Evolutionary conservation across 2,113 vertebrate species (phyloP).

Genomic region (Anas platyrhynchos): DNA sequence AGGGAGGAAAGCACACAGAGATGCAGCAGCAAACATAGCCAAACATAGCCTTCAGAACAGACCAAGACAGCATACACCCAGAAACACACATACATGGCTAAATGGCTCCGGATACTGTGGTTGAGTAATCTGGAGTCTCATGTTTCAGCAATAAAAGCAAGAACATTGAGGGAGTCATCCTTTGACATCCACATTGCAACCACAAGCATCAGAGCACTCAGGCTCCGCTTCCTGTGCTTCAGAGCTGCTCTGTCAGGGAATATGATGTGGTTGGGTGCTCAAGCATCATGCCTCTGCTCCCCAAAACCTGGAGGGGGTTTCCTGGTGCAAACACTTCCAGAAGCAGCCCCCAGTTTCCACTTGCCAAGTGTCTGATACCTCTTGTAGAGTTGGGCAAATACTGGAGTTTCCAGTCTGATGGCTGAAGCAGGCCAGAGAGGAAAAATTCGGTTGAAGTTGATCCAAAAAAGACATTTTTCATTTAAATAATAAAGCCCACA

Average conservation of each 20-base stretch:
- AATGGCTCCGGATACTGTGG: background rate
- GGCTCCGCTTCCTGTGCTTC: background rate
- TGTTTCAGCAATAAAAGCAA: background rate
- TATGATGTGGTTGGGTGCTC: too few relatives aligned
- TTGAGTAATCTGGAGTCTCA: rapidly evolving
- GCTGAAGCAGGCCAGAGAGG: background rate
- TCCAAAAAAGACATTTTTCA: background rate
- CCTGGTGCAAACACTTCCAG: background rate
- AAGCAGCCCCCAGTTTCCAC: rapidly evolving
- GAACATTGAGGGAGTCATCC: background rate
- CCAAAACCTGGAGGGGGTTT: background rate
- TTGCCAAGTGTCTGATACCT: background rate
- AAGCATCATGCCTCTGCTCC: background rate
- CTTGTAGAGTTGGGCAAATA: background rate
- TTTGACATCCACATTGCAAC: background rate
- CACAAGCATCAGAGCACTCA: background rate
- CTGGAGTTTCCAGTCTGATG: background rate
- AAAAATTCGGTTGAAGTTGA: background rate
- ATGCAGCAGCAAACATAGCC: background rate
- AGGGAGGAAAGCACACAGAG: background rate
- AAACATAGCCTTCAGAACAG: background rate
- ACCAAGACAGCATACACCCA: rapidly evolving
- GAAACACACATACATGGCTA: rapidly evolving
- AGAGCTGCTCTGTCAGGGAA: background rate
- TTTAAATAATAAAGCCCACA: background rate